Base-by-base conservation (phyloP, 1,140 invertebrate species). In the Bombyx mandarina region DNA sequence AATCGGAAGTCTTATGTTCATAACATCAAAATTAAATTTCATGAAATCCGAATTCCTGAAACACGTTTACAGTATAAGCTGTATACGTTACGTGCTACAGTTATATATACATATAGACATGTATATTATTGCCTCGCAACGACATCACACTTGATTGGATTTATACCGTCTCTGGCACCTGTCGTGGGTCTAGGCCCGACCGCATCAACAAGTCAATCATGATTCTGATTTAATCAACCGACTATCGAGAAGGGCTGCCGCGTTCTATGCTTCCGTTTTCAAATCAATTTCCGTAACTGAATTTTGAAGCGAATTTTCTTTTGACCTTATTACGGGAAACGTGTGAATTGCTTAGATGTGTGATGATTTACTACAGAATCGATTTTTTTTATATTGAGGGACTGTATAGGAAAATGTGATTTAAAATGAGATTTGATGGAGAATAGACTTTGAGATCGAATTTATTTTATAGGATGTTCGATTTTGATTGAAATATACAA, bases 201-300 rank as follows among this genome's bases (percentile, higher is more conserved):
- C n/a, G 48, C 9, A 12, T 10, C 48, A 49, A 49, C 48, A 49
- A 49, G 7, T 49, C 48, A 49, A 49, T 49, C 48, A 49, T 22
- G n/a, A 7, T n/a, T 49, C n/a, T 49, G 48, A 49, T 49, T 49
- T 7, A 49, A 49, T 49, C 48, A 49, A 6, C n/a, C 48, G 48
- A 22, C 48, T 7, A 7, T 49, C 22, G n/a, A 49, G 22, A 49
- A n/a, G 22, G 22, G 45, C 45, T 47, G 45, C 45, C 45, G 4
- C 12, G 12, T 9, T 9, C 48, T 9, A 49, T n/a, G n/a, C 9
- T 18, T 22, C 26, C 26, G 26, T 35, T 35, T 35, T 35, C 26
- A 35, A 35, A 35, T 35, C 26, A 35, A 35, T 35, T 35, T 35
- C 26, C 26, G 26, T 35, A 35, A 35, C 26, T 1, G 26, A 35